phyloP scores from a whole-genome alignment of 1,140 invertebrate genomes.

The Chrysomallon squamiferum region DNA sequence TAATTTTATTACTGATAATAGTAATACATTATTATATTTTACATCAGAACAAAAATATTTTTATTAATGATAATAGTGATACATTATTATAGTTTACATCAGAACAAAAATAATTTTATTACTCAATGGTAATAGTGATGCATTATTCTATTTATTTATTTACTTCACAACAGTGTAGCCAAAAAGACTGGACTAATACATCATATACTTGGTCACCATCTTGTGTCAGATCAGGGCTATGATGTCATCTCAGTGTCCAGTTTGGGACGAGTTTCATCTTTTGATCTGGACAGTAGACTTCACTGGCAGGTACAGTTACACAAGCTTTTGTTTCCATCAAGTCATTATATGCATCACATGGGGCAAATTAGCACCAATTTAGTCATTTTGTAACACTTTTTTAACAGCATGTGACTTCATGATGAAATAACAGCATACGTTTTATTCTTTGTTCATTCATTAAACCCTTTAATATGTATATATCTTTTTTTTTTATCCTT shows the following conservation, averaged over 20 bases:
- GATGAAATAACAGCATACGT: too few relatives aligned
- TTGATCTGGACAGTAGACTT: constrained; percentile 47
- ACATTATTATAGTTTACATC: too few relatives aligned
- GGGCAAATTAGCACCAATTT: neutral
- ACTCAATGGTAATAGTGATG: neutral
- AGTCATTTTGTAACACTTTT: too few relatives aligned
- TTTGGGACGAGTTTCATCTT: constrained; percentile 46
- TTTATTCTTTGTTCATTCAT: too few relatives aligned
- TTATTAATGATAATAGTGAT: too few relatives aligned
- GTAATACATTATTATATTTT: too few relatives aligned
- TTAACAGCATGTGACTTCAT: too few relatives aligned
- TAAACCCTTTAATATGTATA: too few relatives aligned
- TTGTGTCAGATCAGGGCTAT: constrained; percentile 37
- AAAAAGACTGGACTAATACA: constrained; percentile 49
- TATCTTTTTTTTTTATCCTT: too few relatives aligned
- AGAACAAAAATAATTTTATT: too few relatives aligned
- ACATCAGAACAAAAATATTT: too few relatives aligned
- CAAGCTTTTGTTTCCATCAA: constrained; percentile 2
- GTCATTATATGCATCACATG: neutral
- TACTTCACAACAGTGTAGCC: constrained; percentile 39
- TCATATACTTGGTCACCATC: constrained; percentile 50
- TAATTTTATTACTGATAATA: too few relatives aligned
- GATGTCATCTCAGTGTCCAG: constrained; percentile 49
- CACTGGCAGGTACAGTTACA: constrained; percentile 59
- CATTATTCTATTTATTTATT: neutral